phyloP scores from a whole-genome alignment of 2,888 invertebrate species.

The Heliothis peltigera region DNA sequence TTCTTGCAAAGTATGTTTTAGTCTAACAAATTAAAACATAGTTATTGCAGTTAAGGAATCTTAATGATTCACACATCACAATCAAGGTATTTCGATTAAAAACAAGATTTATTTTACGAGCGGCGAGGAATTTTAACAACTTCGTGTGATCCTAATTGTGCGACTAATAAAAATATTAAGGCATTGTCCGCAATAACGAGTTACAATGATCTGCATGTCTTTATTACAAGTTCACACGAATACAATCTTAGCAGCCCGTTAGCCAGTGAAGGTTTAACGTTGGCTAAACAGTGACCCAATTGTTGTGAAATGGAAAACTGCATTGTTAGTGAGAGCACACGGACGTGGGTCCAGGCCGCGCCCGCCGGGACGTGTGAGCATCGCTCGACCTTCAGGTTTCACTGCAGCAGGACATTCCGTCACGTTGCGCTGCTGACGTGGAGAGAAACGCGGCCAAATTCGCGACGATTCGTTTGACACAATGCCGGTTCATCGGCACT shows the following conservation, averaged over 20 bases:
- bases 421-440: slow-evolving; percentile 81
- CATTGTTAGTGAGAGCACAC: slow-evolving; percentile 50
- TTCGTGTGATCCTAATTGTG: slow-evolving; percentile 33
- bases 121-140: slow-evolving; percentile 35
- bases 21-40: too few species aligned
- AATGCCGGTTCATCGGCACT: slow-evolving; percentile 87
- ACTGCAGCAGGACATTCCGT: slow-evolving; percentile 83
- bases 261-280: slow-evolving; percentile 19
- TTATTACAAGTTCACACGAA: slow-evolving; percentile 43
- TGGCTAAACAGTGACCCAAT: slow-evolving; percentile 44
- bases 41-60: neutral
- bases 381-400: slow-evolving; percentile 85
- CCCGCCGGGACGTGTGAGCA: slow-evolving; percentile 69
- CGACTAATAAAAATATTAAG: slow-evolving; percentile 23
- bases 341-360: slow-evolving; percentile 44
- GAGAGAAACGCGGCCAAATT: slow-evolving; percentile 87
- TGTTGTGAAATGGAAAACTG: slow-evolving; percentile 40
- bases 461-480: slow-evolving; percentile 86
- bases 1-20: too few species aligned
- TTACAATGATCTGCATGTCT: slow-evolving; percentile 25
- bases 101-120: slow-evolving; percentile 13
- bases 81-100: neutral
- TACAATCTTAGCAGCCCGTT: slow-evolving; percentile 10
- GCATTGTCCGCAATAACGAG: slow-evolving; percentile 38
- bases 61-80: neutral